A percentile compares a stretch with the other conserved stretches of the same genome.
These are phyloP conservation scores for Halocaridina rubra DNA, from an alignment of 2,888 invertebrate genomes.

Conservation along the genomic window DNA sequence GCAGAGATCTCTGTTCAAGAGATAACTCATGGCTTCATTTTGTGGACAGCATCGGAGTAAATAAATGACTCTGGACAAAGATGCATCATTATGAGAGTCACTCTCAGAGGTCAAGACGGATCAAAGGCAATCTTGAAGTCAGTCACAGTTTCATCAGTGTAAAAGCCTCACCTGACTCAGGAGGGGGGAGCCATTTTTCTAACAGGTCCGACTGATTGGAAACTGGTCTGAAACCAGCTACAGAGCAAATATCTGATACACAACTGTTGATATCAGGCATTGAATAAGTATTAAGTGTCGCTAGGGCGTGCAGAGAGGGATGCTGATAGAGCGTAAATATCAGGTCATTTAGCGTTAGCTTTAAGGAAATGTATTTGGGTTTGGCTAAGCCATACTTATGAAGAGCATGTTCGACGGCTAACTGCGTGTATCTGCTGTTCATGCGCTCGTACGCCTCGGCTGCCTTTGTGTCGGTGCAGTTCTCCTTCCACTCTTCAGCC, in stretches of 20 bases:
- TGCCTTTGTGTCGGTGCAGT: neutral
- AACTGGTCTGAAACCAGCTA: neutral
- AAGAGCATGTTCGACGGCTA: conserved; percentile 53
- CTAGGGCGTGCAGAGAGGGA: conserved; percentile 34
- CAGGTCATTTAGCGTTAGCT: conserved; percentile 26
- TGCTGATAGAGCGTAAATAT: conserved; percentile 42
- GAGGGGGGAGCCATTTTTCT: conserved; percentile 60
- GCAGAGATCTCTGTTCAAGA: conserved; percentile 42
- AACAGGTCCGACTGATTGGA: conserved; percentile 49
- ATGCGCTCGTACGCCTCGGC: conserved; percentile 13
- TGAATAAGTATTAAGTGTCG: conserved; percentile 28
- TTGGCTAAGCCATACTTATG: conserved; percentile 51
- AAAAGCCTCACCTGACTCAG: conserved; percentile 16
- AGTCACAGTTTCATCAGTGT: conserved; percentile 49
- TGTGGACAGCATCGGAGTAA: conserved; percentile 50
- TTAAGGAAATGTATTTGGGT: conserved; percentile 42
- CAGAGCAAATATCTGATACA: conserved; percentile 48
- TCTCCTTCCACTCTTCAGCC: conserved; percentile 39
- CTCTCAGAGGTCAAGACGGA: neutral
- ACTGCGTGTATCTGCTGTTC: conserved; percentile 35
- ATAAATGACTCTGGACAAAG: conserved; percentile 58
- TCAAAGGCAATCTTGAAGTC: conserved; percentile 55
- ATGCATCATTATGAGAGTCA: conserved; percentile 6
- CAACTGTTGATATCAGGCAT: conserved; percentile 51
- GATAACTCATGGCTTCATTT: conserved; percentile 53